phyloP scores from a whole-genome alignment of 1,140 invertebrate species.

The Neoseiulus cucumeris region DNA sequence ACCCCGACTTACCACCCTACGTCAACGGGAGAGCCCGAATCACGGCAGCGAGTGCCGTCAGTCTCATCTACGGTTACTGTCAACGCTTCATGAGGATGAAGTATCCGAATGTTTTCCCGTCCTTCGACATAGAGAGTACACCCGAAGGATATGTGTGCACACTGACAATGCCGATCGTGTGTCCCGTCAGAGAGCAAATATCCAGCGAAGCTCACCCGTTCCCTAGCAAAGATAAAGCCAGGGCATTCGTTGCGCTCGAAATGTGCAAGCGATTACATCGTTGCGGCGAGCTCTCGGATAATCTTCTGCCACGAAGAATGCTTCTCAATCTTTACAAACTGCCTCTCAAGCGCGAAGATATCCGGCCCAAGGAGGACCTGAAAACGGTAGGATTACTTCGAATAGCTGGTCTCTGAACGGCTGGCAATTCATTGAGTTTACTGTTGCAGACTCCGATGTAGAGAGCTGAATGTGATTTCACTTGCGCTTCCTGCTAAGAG shows the following conservation, averaged over 20 bases:
- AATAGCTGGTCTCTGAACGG: too few species aligned
- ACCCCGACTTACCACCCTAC: not conserved
- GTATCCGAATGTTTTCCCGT: not conserved
- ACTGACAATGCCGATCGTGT: not conserved
- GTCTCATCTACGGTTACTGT: not conserved
- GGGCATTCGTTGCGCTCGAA: constrained; percentile 65
- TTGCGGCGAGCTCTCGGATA: constrained; percentile 61
- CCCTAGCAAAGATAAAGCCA: constrained; percentile 56
- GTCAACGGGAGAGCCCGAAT: not conserved
- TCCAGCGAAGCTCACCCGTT: constrained; percentile 23
- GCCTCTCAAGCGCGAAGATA: constrained; percentile 14
- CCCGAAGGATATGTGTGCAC: not conserved
- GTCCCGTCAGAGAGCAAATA: not conserved
- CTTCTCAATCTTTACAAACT: constrained; percentile 45
- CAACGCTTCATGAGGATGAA: not conserved
- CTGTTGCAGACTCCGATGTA: too few species aligned
- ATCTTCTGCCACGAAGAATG: constrained; percentile 52
- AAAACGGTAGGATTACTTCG: constrained; percentile 18
- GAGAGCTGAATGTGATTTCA: too few species aligned
- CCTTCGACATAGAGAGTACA: not conserved
- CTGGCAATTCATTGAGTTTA: too few species aligned
- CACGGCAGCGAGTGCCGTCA: not conserved
- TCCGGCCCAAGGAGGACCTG: constrained; percentile 40
- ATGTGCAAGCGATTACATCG: constrained; percentile 56
- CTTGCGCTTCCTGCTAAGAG: too few species aligned